Base-by-base conservation (phyloP, 2,888 invertebrate species). In the Chorisops tibialis region DNA sequence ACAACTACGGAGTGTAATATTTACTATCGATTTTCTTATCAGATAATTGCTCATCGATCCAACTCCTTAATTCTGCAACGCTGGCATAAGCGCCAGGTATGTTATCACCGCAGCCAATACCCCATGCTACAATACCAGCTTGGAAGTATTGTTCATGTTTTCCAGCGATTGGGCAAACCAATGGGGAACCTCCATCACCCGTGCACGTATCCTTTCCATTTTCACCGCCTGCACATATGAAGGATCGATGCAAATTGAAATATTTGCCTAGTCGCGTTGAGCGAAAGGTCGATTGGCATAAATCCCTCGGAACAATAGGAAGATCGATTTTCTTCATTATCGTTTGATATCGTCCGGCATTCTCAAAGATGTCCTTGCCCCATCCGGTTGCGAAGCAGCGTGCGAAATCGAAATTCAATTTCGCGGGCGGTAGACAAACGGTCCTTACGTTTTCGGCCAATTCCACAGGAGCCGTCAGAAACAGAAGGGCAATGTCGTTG, bases 211-310 rank as follows among this genome's bases (percentile, higher is more conserved):
- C 90, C 66, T 82, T 83, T 12, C 84, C 87, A 0, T 76, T 70
- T 69, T 88, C 87, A 0, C 91, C 91, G 0, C 90, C 91, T 0
- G 91, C 91, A 70, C 92, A 92, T 63, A 89, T 83, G 73, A 91
- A 90, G 6, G 85, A 85, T 0, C 80, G 72, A 69, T 91, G 83
- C 6, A 93, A 79, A 43, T 78, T 70, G 73, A 89, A 92, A 71
- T 82, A 78, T 2, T 78, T 78, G 0, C 91, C 89, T 1, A 92
- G 79, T 0, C 89, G 81, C 0, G 91, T 91, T 38, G 76, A 79
- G 0, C 87, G 81, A 1, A 92, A 77, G 3, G 75, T 69, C 0
- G 65, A 6, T 64, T 82, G 79, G 61, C 84, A 85, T 0, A 62
- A 67, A 1, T 62, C 59, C 4, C 75, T 79, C 0, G 81, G 80